Base-by-base conservation (phyloP, 2,113 vertebrate species). In the Conger conger region DNA sequence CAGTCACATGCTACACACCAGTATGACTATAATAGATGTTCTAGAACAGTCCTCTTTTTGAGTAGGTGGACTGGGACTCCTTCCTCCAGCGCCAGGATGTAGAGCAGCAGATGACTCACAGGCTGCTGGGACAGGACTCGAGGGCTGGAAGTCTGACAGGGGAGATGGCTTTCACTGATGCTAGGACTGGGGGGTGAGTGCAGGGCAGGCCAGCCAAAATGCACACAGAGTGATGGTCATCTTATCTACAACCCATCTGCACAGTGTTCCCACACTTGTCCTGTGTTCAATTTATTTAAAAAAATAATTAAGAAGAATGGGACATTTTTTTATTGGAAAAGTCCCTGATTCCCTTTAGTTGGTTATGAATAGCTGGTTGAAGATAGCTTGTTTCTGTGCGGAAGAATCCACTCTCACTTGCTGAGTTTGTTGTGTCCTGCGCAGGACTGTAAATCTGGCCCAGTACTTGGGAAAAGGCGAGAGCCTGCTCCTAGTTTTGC, bases 401-500 rank as follows among this genome's bases (percentile, higher is more conserved):
- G 15, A 35, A 18, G 15, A 23, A 35, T 20, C 36, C 35, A 15
- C 7, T 35, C 36, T 27, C 4, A 20, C 20, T 53, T 23, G 20
- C 83, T 76, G 60, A 60, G 2, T 13, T 30, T 42, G 9, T 73
- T 35, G 42, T 83, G 33, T 42, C n/a, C 20, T 73, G 27, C 18
- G 0, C 23, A 95, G 94, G 90, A 86, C 33, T 3, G 91, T 93
- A 79, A 91, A 89, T 68, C 89, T 95, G 84, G 91, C 87, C 40
- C 85, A 90, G 40, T 94, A 92, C 85, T 85, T 93, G 82, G 82
- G 54, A 37, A 88, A 68, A 82, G 91, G 91, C 13, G 88, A 92
- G 86, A 94, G 91, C 84, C 90, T 93, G 68, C 91, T 95, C 85
- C 93, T 95, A 87, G 93, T 95, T 36, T 90, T 95, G 73, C 91